Evolutionary conservation across 2,113 vertebrate genomes (phyloP), one percentile per base, ranked within the genome.

Genomic region (Indicator maculatus): DNA sequence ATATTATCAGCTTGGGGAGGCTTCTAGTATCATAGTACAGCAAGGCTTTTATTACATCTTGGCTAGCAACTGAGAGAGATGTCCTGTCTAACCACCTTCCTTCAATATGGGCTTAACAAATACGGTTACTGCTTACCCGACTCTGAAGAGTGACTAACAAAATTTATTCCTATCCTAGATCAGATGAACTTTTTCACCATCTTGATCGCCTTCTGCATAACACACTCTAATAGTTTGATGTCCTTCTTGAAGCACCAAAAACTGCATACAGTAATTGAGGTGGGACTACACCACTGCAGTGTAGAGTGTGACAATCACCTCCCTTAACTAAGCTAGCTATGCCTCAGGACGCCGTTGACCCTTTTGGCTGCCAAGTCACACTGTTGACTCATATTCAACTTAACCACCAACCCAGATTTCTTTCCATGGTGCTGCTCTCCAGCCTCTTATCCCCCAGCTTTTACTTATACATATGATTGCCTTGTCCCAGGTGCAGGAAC

Each of bases 291-390:
- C 8, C 39, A 31, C 12, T 50, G 21, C 28, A 7, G 65, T n/a
- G 44, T 16, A 50, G 16, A 19, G 11, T 8, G 21, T 21, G 27
- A 60, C n/a, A 60, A 16, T 31, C 27, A 47, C 55, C 21, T n/a
- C 65, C 28, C 39, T 60, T 4, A 2, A 26, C 55, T 1, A 41
- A 0, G 10, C 55, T 39, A 6, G 66, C 17, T 2, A 6, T 21
- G 56, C 56, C 12, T 33, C 10, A 71, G 55, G 28, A 27, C 27
- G 31, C 0, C 1, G 33, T 20, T 52, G 33, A 8, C 16, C 33
- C 33, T 41, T 60, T 39, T 70, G 44, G 12, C 33, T 60, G 16
- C 47, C 67, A 36, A 6, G 24, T 9, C 44, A 59, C 8, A 8
- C 44, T 41, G 9, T 41, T 41, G 39, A 41, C 39, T 41, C 39